Evolutionary conservation across 2,113 vertebrate species (phyloP).

Genomic region (Dascyllus trimaculatus): DNA sequence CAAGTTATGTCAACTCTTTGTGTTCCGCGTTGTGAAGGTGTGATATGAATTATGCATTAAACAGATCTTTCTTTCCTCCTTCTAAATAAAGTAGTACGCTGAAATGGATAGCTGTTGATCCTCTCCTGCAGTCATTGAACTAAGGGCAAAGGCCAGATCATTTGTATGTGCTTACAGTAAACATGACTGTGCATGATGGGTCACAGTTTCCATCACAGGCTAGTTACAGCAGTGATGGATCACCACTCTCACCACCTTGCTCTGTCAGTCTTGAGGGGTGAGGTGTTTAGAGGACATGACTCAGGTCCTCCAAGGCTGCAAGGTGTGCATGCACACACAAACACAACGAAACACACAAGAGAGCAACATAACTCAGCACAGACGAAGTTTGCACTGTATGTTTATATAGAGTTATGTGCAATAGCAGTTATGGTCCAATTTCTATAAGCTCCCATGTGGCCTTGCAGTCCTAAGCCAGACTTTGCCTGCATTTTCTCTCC

Average conservation of each 20-base stretch:
- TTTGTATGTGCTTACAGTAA: conserved; percentile 75
- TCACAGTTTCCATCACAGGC: conserved; percentile 69
- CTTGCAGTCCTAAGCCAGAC: conserved; percentile 25
- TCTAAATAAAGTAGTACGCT: conserved; percentile 18
- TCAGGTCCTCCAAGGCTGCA: conserved; percentile 32
- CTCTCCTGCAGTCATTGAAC: conserved; percentile 22
- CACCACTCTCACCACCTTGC: conserved; percentile 47
- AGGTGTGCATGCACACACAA: not conserved
- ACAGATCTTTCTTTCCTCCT: conserved; percentile 23
- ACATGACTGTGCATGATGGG: conserved; percentile 69
- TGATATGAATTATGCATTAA: conserved; percentile 45
- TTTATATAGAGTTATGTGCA: conserved; percentile 25
- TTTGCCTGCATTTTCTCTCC: conserved; percentile 15
- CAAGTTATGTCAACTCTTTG: conserved; percentile 52
- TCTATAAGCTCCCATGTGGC: conserved; percentile 33
- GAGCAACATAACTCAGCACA: conserved; percentile 1
- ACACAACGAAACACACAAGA: conserved; percentile 6
- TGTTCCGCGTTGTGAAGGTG: conserved; percentile 21
- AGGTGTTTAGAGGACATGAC: conserved; percentile 38
- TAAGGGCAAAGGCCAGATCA: conserved; percentile 71
- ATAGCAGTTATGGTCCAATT: conserved; percentile 22
- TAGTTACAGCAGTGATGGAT: conserved; percentile 71
- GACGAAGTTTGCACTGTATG: not conserved
- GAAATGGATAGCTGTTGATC: conserved; percentile 30
- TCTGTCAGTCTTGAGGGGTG: conserved; percentile 38